Evolutionary conservation across 1,140 invertebrate genomes (phyloP).

Genomic region (Drosophila hydei): DNA sequence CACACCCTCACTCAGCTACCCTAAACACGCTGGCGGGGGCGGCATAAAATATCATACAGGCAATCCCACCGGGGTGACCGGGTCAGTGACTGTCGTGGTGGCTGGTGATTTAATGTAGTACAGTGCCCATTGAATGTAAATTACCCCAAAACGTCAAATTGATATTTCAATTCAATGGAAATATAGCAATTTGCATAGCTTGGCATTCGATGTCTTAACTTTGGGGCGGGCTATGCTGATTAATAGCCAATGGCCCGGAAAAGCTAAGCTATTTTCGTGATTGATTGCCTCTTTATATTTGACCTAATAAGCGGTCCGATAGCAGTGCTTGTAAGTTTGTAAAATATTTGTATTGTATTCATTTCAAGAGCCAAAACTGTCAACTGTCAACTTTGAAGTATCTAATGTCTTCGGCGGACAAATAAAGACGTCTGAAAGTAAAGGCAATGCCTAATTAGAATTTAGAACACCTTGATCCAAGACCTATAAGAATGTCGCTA

Average conservation of each 20-base stretch:
- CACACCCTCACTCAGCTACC: not conserved
- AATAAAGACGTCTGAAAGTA: not conserved
- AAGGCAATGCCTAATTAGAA: not conserved
- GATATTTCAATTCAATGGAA: slow-evolving; percentile 39
- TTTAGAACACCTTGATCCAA: slow-evolving; percentile 1
- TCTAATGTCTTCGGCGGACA: not conserved
- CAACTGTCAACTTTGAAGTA: slow-evolving; percentile 2
- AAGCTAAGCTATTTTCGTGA: slow-evolving; percentile 12
- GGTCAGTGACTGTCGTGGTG: slow-evolving; percentile 8
- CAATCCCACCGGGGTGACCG: slow-evolving; percentile 18
- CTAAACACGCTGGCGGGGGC: not conserved
- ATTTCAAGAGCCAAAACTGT: slow-evolving; percentile 3
- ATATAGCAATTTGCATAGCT: slow-evolving; percentile 22
- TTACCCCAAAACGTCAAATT: slow-evolving; percentile 13
- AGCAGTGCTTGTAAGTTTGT: not conserved
- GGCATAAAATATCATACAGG: slow-evolving; percentile 23
- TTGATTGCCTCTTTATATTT: slow-evolving; percentile 21
- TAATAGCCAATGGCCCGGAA: slow-evolving; percentile 15
- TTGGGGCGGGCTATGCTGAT: slow-evolving; percentile 7
- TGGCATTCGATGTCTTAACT: slow-evolving; percentile 1
- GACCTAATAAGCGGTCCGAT: not conserved
- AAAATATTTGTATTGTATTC: not conserved
- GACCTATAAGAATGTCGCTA: slow-evolving; percentile 6
- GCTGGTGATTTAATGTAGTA: slow-evolving; percentile 26
- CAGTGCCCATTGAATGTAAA: slow-evolving; percentile 23